phyloP scores from a whole-genome alignment of 1,140 invertebrate species.

The Hylaeus volcanicus region DNA sequence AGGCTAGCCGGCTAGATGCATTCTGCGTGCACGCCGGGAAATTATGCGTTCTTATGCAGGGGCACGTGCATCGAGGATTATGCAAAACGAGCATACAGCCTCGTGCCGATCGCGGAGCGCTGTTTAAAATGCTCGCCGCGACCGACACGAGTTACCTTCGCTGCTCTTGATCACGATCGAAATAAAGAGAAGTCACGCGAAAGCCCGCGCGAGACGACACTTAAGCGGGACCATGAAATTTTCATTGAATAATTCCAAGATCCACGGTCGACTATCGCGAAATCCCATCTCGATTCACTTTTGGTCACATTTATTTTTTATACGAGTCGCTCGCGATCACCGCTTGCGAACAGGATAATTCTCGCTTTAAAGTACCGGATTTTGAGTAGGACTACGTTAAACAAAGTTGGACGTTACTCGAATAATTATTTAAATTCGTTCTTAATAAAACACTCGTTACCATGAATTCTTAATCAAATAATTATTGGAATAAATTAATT shows the following conservation, averaged over 20 bases:
- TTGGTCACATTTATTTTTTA: neutral
- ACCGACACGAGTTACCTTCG: conserved; percentile 11
- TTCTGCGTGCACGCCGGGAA: conserved; percentile 47
- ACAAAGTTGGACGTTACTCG: too few species aligned
- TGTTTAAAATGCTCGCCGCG: conserved; percentile 34
- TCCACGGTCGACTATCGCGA: neutral
- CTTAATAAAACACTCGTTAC: too few species aligned
- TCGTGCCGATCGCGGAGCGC: conserved; percentile 38
- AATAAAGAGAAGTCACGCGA: conserved; percentile 40
- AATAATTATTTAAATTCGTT: too few species aligned
- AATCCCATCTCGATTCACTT: conserved; percentile 25
- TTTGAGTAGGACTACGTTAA: too few species aligned
- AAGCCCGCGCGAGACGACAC: conserved; percentile 4
- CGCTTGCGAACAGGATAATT: neutral
- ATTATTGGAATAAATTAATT: too few species aligned
- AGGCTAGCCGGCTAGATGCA: conserved; percentile 9
- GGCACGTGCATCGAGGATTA: conserved; percentile 59
- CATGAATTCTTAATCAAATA: too few species aligned
- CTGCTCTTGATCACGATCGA: conserved; percentile 42
- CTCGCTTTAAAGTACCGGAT: neutral
- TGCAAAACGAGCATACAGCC: conserved; percentile 51
- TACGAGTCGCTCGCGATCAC: neutral
- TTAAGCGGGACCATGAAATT: conserved; percentile 22
- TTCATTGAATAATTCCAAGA: conserved; percentile 10
- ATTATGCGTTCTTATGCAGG: conserved; percentile 56